Percentiles rank a stretch among this genome's conserved stretches.
Evolutionary conservation across 2,888 invertebrate species (phyloP).

Genomic region (Tyria jacobaeae): DNA sequence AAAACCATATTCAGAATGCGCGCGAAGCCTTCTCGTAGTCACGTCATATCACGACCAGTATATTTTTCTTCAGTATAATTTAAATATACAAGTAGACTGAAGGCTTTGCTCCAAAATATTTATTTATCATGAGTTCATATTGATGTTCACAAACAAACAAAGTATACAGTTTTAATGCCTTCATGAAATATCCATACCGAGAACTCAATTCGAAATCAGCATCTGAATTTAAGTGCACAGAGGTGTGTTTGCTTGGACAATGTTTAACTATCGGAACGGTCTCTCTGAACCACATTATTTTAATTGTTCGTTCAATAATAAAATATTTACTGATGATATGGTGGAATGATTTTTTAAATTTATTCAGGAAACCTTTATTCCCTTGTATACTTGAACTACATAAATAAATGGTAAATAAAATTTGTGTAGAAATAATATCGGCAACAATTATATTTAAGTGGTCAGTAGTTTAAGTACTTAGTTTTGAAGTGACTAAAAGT

Average conservation of each 20-base stretch:
- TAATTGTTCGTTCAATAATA: neutral
- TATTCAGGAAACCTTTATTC: neutral
- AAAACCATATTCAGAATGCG: no score
- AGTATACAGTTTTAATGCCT: conserved; percentile 1
- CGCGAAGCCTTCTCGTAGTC: no score
- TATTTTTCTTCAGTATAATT: neutral
- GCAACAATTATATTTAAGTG: no score
- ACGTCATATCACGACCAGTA: neutral
- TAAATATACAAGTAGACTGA: neutral
- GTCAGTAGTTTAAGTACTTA: no score
- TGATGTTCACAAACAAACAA: neutral
- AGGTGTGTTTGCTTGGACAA: conserved; percentile 8
- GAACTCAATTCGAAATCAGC: conserved; percentile 2
- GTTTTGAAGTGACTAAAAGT: no score
- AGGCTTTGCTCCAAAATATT: neutral
- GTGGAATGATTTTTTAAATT: neutral
- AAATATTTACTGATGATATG: neutral
- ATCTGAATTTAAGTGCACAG: neutral
- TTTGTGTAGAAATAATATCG: no score
- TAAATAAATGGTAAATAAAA: no score
- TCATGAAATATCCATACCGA: neutral
- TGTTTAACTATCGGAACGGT: conserved; percentile 6
- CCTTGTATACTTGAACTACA: neutral
- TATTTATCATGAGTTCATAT: conserved; percentile 6
- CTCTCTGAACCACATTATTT: conserved; percentile 10